phyloP scores from a whole-genome alignment of 1,140 invertebrate genomes.

The Wasmannia auropunctata region DNA sequence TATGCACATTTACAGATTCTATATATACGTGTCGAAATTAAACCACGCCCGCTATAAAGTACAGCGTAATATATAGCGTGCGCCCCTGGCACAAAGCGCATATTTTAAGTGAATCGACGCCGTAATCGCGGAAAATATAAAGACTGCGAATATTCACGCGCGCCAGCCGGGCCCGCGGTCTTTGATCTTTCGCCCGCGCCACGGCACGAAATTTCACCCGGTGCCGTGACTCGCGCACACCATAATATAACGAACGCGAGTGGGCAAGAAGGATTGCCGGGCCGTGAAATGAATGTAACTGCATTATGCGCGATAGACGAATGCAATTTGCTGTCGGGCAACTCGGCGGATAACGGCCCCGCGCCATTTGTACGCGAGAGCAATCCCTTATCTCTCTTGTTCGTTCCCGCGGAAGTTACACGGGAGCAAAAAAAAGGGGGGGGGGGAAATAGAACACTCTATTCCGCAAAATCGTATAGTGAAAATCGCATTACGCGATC shows the following conservation, averaged over 20 bases:
- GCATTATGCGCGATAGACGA: constrained; percentile 1
- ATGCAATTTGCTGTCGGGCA: constrained; percentile 19
- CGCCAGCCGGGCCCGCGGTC: no score
- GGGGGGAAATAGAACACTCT: no score
- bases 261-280: constrained; percentile 22
- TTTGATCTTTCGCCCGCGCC: constrained; percentile 15
- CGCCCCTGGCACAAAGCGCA: constrained; percentile 1
- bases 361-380: background rate
- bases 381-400: constrained; percentile 5
- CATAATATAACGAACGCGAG: constrained; percentile 18
- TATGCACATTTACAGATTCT: background rate
- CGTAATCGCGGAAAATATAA: constrained; percentile 22
- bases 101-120: constrained; percentile 41
- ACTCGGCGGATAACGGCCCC: constrained; percentile 12
- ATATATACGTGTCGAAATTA: background rate
- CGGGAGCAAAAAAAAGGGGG: background rate
- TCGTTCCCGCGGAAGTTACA: background rate
- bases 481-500: background rate
- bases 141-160: constrained; percentile 1
- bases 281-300: constrained; percentile 14
- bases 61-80: background rate
- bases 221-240: constrained; percentile 2
- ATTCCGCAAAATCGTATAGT: background rate
- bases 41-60: background rate
- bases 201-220: background rate